These are phyloP conservation scores for Leptobrachium leishanense DNA, from an alignment of 2,113 vertebrate genomes.

Conservation along the genomic window DNA sequence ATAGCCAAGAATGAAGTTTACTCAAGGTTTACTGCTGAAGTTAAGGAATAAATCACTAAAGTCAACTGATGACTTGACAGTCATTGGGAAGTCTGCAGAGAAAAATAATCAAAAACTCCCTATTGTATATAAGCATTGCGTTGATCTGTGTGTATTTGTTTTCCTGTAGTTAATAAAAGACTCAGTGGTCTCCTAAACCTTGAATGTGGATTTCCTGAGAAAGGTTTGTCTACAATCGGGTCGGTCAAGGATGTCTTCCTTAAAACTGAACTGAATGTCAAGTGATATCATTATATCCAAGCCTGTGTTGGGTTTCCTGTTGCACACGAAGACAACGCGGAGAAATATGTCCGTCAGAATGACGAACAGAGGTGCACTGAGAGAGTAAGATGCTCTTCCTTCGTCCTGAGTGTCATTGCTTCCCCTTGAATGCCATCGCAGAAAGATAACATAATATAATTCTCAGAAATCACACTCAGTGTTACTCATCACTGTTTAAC, in stretches of 20 bases:
- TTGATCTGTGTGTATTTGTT: background rate
- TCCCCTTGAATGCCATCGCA: constrained; percentile 62
- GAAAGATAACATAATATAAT: constrained; percentile 56
- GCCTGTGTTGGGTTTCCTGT: constrained; percentile 59
- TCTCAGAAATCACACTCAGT: constrained; percentile 60
- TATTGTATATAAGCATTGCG: constrained; percentile 44
- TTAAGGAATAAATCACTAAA: too few relatives aligned
- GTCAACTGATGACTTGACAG: too few relatives aligned
- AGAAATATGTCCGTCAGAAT: constrained; percentile 60
- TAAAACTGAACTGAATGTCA: constrained; percentile 49
- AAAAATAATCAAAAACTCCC: constrained; percentile 3
- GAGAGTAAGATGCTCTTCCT: constrained; percentile 63
- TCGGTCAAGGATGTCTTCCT: background rate
- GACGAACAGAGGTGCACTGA: constrained; percentile 60
- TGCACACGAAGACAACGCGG: constrained; percentile 54
- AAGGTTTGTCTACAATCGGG: background rate
- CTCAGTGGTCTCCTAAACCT: background rate
- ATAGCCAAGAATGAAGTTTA: too few relatives aligned
- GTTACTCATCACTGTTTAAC: constrained; percentile 68
- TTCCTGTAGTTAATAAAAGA: constrained; percentile 27
- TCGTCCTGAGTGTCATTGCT: constrained; percentile 67
- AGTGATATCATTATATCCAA: constrained; percentile 55
- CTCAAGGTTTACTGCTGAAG: too few relatives aligned
- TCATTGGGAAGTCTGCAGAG: too few relatives aligned
- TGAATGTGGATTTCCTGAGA: background rate